Percentiles rank a stretch among this genome's conserved stretches.
Evolutionary conservation across 2,113 vertebrate species (phyloP).

Genomic region (Trematomus loennbergii): DNA sequence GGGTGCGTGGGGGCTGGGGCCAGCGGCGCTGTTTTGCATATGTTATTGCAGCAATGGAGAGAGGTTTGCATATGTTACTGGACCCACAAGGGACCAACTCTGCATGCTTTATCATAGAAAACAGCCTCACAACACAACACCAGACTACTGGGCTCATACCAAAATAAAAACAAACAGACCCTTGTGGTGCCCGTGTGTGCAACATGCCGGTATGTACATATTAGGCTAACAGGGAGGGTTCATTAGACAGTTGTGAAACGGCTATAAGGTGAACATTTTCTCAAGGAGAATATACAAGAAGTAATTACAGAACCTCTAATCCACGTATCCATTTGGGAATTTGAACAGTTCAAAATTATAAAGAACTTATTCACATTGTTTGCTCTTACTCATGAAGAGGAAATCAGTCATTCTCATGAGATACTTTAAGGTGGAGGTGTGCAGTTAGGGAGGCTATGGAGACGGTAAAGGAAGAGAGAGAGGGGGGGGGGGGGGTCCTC

Average conservation of each 20-base stretch:
- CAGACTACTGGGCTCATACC: slow-evolving; percentile 60
- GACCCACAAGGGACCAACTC: slow-evolving; percentile 68
- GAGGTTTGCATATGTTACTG: slow-evolving; percentile 81
- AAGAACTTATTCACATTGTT: slow-evolving; percentile 41
- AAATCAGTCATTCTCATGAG: slow-evolving; percentile 11
- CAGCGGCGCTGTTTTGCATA: slow-evolving; percentile 77
- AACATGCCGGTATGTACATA: slow-evolving; percentile 54
- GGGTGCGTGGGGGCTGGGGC: slow-evolving; percentile 52
- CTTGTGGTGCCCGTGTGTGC: slow-evolving; percentile 9
- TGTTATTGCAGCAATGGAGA: slow-evolving; percentile 74
- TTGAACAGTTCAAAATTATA: slow-evolving; percentile 14
- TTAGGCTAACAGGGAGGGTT: slow-evolving; percentile 48
- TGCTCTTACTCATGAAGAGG: background rate
- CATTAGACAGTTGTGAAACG: slow-evolving; percentile 63
- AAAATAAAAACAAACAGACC: slow-evolving; percentile 70
- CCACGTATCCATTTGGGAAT: slow-evolving; percentile 22
- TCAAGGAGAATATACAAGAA: slow-evolving; percentile 31
- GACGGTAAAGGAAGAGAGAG: background rate
- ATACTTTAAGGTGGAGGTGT: slow-evolving; percentile 37
- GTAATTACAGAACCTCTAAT: slow-evolving; percentile 37
- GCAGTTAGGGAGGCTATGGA: background rate
- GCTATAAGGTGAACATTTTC: slow-evolving; percentile 54
- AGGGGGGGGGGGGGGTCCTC: background rate
- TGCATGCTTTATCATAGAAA: slow-evolving; percentile 77
- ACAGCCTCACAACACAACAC: slow-evolving; percentile 66